Percentiles rank a stretch among this genome's conserved stretches.
phyloP scores from a whole-genome alignment of 2,888 invertebrate species.

The Ischnura elegans region DNA sequence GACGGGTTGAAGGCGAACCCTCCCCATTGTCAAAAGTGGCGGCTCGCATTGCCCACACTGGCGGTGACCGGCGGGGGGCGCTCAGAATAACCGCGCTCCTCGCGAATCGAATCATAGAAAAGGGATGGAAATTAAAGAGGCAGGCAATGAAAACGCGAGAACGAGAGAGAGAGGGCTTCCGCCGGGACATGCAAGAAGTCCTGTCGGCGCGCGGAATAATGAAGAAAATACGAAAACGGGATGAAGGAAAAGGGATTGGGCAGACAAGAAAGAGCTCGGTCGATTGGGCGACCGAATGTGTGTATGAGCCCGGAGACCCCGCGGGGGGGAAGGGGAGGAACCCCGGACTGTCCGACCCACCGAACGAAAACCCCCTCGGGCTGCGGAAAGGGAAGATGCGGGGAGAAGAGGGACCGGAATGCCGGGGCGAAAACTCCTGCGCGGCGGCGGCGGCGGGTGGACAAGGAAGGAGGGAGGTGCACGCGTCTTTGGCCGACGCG shows the following conservation, averaged over 20 bases:
- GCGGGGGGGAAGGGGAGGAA: too few relatives aligned
- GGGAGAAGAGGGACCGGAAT: constrained; percentile 6
- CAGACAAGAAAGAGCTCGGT: not conserved
- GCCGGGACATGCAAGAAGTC: constrained; percentile 1
- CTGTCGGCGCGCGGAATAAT: not conserved
- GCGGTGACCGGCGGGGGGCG: constrained; percentile 1
- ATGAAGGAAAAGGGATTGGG: not conserved
- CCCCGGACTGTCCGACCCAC: constrained; percentile 5
- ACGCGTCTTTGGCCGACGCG: not conserved
- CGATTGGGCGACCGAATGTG: not conserved
- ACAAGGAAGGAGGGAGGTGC: not conserved
- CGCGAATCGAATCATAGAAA: constrained; percentile 59
- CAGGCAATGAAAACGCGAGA: not conserved
- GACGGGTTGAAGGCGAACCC: not conserved
- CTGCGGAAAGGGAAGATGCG: not conserved
- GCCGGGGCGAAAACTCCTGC: constrained; percentile 21
- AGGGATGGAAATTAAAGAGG: constrained; percentile 4
- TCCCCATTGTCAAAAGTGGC: not conserved
- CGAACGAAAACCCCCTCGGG: constrained; percentile 19
- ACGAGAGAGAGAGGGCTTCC: not conserved
- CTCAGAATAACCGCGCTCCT: constrained; percentile 22
- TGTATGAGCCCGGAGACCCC: constrained; percentile 19
- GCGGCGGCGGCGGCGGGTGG: not conserved
- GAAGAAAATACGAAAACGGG: constrained; percentile 13
- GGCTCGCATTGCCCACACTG: too few relatives aligned